Evolutionary conservation across 2,113 vertebrate genomes (phyloP).

Genomic region (Guaruba guarouba): DNA sequence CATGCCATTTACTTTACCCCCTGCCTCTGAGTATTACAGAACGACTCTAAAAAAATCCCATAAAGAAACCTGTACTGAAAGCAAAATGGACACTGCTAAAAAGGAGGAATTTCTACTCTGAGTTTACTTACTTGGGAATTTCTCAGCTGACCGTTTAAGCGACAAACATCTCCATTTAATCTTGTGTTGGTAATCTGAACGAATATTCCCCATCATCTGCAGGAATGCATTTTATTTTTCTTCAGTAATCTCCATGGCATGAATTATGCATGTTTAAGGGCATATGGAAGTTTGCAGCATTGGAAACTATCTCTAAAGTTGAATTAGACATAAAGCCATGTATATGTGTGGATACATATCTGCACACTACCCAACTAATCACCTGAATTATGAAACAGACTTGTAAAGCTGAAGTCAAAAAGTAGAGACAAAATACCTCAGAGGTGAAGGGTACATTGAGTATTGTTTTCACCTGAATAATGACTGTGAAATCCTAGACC

Average conservation of each 20-base stretch:
- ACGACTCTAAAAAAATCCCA: neutral
- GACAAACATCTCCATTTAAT: neutral
- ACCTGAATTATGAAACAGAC: neutral
- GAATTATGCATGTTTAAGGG: neutral
- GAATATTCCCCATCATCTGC: neutral
- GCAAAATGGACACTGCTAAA: neutral
- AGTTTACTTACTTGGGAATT: neutral
- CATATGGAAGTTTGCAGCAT: neutral
- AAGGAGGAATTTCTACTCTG: neutral
- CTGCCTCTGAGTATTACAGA: neutral
- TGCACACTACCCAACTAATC: neutral
- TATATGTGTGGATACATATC: rapidly evolving
- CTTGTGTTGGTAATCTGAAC: neutral
- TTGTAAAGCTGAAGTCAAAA: neutral
- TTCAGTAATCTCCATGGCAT: neutral
- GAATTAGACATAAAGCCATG: neutral
- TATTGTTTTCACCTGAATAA: neutral
- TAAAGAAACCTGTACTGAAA: neutral
- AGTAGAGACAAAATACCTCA: neutral
- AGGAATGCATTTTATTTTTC: neutral
- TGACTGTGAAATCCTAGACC: neutral
- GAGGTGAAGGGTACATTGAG: neutral
- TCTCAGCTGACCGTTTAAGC: neutral
- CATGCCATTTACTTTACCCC: neutral
- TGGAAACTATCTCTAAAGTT: neutral